These are phyloP conservation scores for Ctenodactylus gundi DNA, from an alignment of 2,113 vertebrate genomes.

Conservation along the genomic window DNA sequence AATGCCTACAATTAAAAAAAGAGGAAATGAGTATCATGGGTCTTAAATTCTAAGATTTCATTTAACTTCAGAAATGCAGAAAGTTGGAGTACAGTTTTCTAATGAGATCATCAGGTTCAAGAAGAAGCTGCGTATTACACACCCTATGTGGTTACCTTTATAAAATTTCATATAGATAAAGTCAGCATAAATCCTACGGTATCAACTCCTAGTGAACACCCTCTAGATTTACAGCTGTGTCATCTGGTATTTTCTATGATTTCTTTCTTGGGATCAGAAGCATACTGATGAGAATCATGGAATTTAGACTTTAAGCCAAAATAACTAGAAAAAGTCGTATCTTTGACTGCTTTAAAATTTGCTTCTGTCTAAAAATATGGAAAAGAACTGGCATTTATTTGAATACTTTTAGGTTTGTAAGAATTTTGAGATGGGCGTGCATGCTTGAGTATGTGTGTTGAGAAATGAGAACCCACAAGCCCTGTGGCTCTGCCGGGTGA, in stretches of 20 bases:
- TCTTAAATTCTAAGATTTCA: not conserved
- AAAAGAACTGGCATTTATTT: not conserved
- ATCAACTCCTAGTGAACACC: not conserved
- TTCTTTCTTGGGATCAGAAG: conserved; percentile 28
- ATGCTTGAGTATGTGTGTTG: not conserved
- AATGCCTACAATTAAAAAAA: not conserved
- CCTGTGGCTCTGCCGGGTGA: too few relatives aligned
- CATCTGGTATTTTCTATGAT: not conserved
- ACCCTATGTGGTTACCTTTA: not conserved
- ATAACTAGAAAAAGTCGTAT: not conserved
- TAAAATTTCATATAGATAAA: not conserved
- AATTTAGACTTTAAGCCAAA: not conserved
- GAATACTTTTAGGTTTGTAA: not conserved
- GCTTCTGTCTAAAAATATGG: not conserved
- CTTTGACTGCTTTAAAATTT: not conserved
- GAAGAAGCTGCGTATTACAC: not conserved
- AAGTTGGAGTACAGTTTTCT: not conserved
- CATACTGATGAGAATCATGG: not conserved
- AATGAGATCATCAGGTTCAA: not conserved
- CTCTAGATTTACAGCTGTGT: not conserved
- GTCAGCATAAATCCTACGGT: not conserved
- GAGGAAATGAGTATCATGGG: not conserved
- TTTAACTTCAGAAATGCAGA: conserved; percentile 1
- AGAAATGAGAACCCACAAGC: not conserved
- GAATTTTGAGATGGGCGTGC: not conserved